phyloP scores from a whole-genome alignment of 1,140 invertebrate genomes.

The Eurosta solidaginis region DNA sequence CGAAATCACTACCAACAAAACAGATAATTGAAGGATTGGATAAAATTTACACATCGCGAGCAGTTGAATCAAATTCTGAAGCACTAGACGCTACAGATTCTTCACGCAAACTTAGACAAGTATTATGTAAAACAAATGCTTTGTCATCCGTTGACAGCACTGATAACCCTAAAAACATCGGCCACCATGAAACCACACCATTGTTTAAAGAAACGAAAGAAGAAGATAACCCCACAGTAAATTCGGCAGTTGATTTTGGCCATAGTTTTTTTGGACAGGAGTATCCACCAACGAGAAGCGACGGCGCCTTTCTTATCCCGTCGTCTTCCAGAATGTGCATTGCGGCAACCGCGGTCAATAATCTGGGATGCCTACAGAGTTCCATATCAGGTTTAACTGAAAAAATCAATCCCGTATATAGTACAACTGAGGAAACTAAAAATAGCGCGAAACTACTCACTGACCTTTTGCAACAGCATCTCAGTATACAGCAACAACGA shows the following conservation, averaged over 20 bases:
- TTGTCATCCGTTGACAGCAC: too few relatives aligned
- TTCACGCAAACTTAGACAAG: too few relatives aligned
- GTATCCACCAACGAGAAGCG: neutral
- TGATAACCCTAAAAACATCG: too few relatives aligned
- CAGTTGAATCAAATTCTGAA: too few relatives aligned
- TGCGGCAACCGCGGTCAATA: constrained; percentile 16
- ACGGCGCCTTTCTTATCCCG: constrained; percentile 30
- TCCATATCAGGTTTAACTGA: constrained; percentile 41
- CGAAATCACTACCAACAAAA: neutral
- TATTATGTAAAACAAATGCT: too few relatives aligned
- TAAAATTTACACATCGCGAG: too few relatives aligned
- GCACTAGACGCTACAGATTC: too few relatives aligned
- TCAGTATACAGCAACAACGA: constrained; percentile 40
- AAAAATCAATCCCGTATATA: too few relatives aligned
- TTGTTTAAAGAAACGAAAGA: neutral
- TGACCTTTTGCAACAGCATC: constrained; percentile 54
- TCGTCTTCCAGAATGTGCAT: constrained; percentile 37
- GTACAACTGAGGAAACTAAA: constrained; percentile 42
- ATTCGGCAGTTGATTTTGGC: neutral
- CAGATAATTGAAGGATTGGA: too few relatives aligned
- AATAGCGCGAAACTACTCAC: constrained; percentile 51
- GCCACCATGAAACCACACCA: too few relatives aligned
- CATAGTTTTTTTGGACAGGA: neutral
- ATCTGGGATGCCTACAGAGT: constrained; percentile 51
- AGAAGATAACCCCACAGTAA: neutral